Evolutionary conservation across 2,888 invertebrate species (phyloP), one percentile per base, ranked within the genome.

Genomic region (Melanargia galathea): DNA sequence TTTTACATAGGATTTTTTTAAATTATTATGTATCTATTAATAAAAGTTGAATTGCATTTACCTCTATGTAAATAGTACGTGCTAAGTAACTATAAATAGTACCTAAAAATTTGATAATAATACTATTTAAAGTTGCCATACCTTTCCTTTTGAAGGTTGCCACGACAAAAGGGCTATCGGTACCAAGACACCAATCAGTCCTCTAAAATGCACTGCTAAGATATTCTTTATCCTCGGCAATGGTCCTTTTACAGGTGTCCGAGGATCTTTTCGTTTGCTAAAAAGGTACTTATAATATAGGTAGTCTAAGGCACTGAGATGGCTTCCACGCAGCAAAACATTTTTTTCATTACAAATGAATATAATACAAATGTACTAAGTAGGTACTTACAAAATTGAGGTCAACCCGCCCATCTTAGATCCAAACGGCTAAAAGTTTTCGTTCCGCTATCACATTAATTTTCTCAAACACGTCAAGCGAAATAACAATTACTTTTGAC

Each of bases 151-250:
- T 54, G 68, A 8, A 0, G 70, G 30, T 64, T 74, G 75, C 75
- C 76, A 79, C 13, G 70, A 13, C 8, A 82, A 54, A 3, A 56
- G 6, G 2, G 35, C 0, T 6, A 83, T 0, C 1, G 83, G 80
- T 1, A 82, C 51, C 1, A 80, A 0, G 0, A 75, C 43, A 8
- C 85, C 85, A 35, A 86, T 0, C 1, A 85, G 0, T 1, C 86
- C 86, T 66, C 76, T 77, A 57, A 58, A 79, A 69, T 85, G 78
- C 16, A 67, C 65, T 0, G 20, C 1, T 0, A 62, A 2, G 2
- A 76, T 49, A 70, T 82, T 82, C 48, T 67, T 69, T 0, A 84
- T 0, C 26, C 76, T 72, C 1, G 71, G 71, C 0, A 30, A 6
- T 0, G 54, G 0, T 0, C 75, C 76, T 8, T 51, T 63, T 0